Conservation (phyloP, 92 coral and sea anemone species). For the Epizoanthus rinbou region DNA sequence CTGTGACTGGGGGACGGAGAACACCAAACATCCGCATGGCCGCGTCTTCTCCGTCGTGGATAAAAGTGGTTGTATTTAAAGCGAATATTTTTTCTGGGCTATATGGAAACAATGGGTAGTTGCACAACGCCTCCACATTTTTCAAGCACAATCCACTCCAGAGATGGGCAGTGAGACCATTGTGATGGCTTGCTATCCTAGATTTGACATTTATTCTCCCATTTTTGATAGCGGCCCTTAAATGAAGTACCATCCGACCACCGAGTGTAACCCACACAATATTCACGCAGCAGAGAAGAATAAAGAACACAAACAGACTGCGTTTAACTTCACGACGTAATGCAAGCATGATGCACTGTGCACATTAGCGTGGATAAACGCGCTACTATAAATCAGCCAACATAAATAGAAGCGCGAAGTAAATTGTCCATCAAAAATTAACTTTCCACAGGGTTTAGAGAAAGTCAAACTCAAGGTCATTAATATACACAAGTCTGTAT, state of each 20-base stretch:
- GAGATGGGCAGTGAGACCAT: neutral
- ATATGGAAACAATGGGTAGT: conserved; percentile 22
- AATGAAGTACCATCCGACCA: neutral
- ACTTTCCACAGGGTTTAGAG: no score
- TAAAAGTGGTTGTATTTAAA: neutral
- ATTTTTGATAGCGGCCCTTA: neutral
- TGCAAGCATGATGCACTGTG: neutral
- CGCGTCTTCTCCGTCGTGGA: conserved; percentile 3
- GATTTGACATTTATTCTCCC: neutral
- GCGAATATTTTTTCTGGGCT: neutral
- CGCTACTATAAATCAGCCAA: no score
- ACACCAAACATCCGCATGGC: conserved; percentile 16
- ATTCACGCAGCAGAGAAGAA: conserved; percentile 8
- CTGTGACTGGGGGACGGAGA: conserved; percentile 6
- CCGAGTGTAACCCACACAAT: neutral
- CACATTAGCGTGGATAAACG: neutral
- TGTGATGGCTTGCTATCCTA: neutral
- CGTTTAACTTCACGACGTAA: neutral
- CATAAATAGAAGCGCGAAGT: no score
- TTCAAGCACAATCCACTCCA: conserved; percentile 21
- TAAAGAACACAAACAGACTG: neutral
- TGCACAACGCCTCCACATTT: conserved; percentile 1
- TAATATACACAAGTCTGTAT: no score
- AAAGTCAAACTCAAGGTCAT: no score
- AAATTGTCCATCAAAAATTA: no score